A percentile compares a stretch with the other conserved stretches of the same genome.
These are phyloP conservation scores for Bombycilla garrulus DNA, from an alignment of 2,113 vertebrate genomes.

Conservation along the genomic window DNA sequence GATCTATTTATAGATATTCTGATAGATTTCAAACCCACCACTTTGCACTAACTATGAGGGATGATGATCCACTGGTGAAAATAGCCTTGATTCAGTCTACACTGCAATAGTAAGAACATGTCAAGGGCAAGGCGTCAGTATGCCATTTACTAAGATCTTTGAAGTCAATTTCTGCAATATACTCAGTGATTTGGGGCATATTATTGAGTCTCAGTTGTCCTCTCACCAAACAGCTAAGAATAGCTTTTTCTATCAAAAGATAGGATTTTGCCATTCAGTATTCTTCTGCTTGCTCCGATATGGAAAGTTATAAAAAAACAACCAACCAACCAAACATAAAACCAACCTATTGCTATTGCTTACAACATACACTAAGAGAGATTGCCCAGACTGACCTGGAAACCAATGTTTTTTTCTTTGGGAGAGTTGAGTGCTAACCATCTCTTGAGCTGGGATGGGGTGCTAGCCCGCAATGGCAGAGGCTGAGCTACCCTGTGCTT, in stretches of 20 bases:
- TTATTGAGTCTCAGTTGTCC: not conserved
- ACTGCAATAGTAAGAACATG: not conserved
- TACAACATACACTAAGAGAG: not conserved
- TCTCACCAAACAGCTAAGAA: not conserved
- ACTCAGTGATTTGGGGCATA: not conserved
- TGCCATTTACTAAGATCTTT: not conserved
- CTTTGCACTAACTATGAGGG: not conserved
- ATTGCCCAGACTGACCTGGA: not conserved
- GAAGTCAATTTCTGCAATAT: not conserved
- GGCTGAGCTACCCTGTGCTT: not conserved
- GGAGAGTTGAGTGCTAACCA: not conserved
- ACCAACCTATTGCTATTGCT: not conserved
- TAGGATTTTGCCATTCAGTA: not conserved
- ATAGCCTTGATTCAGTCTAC: not conserved
- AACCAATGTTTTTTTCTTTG: not conserved
- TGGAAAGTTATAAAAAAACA: not conserved
- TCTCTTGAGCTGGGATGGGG: not conserved
- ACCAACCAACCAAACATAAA: not conserved
- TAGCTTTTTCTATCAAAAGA: not conserved
- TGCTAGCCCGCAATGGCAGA: not conserved
- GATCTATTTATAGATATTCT: not conserved
- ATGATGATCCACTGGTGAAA: not conserved
- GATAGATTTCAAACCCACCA: not conserved
- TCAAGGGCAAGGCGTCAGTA: not conserved
- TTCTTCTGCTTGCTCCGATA: not conserved